phyloP scores from a whole-genome alignment of 2,888 invertebrate genomes.

The Aelia acuminata region DNA sequence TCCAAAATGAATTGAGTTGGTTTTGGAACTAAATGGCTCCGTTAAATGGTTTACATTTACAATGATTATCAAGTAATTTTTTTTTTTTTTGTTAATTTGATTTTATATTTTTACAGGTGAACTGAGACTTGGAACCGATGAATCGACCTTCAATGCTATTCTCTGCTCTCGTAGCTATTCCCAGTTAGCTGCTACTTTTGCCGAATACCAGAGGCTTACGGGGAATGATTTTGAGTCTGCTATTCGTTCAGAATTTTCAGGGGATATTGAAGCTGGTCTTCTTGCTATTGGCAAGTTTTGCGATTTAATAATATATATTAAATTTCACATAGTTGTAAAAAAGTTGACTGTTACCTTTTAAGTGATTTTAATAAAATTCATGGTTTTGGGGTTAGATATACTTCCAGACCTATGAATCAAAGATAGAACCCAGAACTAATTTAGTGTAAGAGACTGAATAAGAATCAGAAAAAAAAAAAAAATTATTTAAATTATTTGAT shows the following conservation, averaged over 20 bases:
- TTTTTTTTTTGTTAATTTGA: neutral
- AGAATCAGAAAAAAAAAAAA: no score
- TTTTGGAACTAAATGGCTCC: no score
- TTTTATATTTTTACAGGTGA: constrained; percentile 70
- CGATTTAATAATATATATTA: neutral
- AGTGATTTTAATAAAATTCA: no score
- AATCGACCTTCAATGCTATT: constrained; percentile 87
- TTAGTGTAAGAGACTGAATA: no score
- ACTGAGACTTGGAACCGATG: constrained; percentile 83
- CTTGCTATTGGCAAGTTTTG: constrained; percentile 77
- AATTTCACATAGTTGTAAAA: neutral
- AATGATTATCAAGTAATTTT: neutral
- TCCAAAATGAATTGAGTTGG: no score
- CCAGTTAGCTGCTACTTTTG: constrained; percentile 76
- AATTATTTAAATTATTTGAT: no score
- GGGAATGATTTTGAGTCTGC: constrained; percentile 86
- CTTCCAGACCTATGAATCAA: no score
- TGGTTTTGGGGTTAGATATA: no score
- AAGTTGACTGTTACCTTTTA: no score
- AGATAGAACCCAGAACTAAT: no score
- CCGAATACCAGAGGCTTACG: constrained; percentile 82
- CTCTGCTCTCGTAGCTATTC: constrained; percentile 83
- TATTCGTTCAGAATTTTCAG: constrained; percentile 87
- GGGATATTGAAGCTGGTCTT: constrained; percentile 84
- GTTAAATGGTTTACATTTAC: no score